Percentiles rank a stretch among this genome's conserved stretches.
Conservation (phyloP, 2,888 invertebrate genomes). For the Epinotia demarniana region DNA sequence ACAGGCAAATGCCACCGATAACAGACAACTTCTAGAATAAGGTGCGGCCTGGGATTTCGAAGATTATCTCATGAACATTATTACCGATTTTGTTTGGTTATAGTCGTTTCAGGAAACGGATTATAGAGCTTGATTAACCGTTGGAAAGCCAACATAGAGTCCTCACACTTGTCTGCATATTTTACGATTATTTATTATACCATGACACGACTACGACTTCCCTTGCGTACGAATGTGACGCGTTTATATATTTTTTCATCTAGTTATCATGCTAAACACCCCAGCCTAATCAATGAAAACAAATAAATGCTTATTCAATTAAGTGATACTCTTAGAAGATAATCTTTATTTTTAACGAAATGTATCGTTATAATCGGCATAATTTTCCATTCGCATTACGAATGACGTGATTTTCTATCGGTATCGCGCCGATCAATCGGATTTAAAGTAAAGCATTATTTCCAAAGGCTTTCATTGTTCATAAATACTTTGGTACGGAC, state of each 20-base stretch:
- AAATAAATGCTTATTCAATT: neutral
- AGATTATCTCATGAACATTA: slow-evolving; percentile 15
- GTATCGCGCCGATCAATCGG: slow-evolving; percentile 14
- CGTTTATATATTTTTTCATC: too few relatives aligned
- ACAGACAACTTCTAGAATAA: slow-evolving; percentile 24
- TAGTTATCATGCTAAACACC: too few relatives aligned
- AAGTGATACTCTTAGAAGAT: neutral
- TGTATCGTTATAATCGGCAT: slow-evolving; percentile 18
- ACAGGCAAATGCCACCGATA: slow-evolving; percentile 34
- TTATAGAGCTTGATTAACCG: neutral
- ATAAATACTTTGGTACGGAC: neutral
- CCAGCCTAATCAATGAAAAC: neutral
- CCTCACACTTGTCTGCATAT: too few relatives aligned
- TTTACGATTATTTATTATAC: too few relatives aligned
- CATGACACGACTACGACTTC: too few relatives aligned
- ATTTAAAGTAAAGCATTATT: neutral
- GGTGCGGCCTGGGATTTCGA: neutral
- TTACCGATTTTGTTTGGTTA: neutral
- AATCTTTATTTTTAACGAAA: slow-evolving; percentile 6
- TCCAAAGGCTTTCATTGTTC: neutral
- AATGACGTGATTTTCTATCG: neutral
- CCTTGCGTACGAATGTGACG: too few relatives aligned
- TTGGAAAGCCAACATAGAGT: neutral
- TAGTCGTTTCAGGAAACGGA: slow-evolving; percentile 1
- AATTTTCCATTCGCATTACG: slow-evolving; percentile 29